These are phyloP conservation scores for Microctonus aethiopoides DNA, from an alignment of 2,888 invertebrate genomes.

Conservation along the genomic window DNA sequence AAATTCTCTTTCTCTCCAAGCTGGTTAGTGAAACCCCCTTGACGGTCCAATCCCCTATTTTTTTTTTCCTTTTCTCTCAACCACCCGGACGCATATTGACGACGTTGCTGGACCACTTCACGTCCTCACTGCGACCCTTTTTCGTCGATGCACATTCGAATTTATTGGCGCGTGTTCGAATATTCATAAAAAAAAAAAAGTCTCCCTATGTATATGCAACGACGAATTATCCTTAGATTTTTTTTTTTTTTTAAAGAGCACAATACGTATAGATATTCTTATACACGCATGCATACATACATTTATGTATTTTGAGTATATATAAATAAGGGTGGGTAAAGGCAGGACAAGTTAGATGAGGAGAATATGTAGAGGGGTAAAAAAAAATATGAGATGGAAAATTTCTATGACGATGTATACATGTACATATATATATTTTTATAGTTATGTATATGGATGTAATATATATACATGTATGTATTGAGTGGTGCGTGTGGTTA, in stretches of 20 bases:
- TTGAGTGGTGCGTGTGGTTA: constrained; percentile 48
- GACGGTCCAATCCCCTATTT: constrained; percentile 16
- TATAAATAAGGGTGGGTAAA: background rate
- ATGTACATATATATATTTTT: too few species aligned
- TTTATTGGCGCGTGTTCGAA: constrained; percentile 65
- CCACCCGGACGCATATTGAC: constrained; percentile 40
- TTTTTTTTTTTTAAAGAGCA: background rate
- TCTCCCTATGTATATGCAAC: constrained; percentile 37
- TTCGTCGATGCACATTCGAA: constrained; percentile 63
- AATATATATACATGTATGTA: too few species aligned
- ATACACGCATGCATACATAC: too few species aligned
- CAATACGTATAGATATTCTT: too few species aligned
- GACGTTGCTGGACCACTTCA: constrained; percentile 58
- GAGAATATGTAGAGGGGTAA: constrained; percentile 24
- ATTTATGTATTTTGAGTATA: too few species aligned
- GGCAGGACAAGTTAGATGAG: constrained; percentile 16
- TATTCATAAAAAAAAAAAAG: constrained; percentile 57
- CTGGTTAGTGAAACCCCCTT: constrained; percentile 27
- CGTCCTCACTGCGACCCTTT: constrained; percentile 60
- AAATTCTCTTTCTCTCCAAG: constrained; percentile 11
- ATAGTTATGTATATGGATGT: too few species aligned
- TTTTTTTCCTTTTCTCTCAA: background rate
- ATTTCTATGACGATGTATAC: constrained; percentile 37
- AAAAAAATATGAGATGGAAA: constrained; percentile 32
- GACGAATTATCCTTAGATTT: constrained; percentile 34